These are phyloP conservation scores for Capromys pilorides DNA, from an alignment of 2,797 vertebrate species.

Conservation along the genomic window DNA sequence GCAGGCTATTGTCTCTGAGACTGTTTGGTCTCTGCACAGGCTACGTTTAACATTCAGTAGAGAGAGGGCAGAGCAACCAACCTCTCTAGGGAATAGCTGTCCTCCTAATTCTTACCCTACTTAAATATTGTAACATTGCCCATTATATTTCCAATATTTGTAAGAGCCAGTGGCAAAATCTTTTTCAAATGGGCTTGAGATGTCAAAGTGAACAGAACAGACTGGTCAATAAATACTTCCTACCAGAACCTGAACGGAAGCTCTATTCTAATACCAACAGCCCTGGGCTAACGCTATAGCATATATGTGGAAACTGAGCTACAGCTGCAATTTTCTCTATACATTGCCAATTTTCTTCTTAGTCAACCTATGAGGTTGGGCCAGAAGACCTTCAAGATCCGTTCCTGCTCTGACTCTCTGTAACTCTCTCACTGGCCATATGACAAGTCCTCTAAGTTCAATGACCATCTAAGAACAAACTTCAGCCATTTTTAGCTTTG, in stretches of 20 bases:
- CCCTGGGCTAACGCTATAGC: not conserved
- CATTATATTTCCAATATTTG: not conserved
- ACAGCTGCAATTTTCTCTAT: not conserved
- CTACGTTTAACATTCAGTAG: not conserved
- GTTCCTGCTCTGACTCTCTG: conserved; percentile 41
- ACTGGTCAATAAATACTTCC: not conserved
- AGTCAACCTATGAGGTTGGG: not conserved
- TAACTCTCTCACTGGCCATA: not conserved
- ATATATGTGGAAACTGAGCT: not conserved
- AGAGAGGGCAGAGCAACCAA: not conserved
- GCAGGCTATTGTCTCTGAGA: not conserved
- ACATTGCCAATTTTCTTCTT: not conserved
- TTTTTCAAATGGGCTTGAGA: not conserved
- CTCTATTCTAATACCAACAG: not conserved
- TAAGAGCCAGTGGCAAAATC: not conserved
- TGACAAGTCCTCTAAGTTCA: conserved; percentile 56
- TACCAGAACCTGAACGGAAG: conserved; percentile 5
- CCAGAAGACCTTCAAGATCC: not conserved
- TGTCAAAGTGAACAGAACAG: not conserved
- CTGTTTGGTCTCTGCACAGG: not conserved
- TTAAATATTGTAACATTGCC: not conserved
- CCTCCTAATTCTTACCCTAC: not conserved
- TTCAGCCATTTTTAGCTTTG: conserved; percentile 50
- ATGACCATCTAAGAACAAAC: conserved; percentile 19
- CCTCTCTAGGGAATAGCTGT: not conserved